Evolutionary conservation across 1,140 invertebrate genomes (phyloP).

Genomic region (Myzus persicae): DNA sequence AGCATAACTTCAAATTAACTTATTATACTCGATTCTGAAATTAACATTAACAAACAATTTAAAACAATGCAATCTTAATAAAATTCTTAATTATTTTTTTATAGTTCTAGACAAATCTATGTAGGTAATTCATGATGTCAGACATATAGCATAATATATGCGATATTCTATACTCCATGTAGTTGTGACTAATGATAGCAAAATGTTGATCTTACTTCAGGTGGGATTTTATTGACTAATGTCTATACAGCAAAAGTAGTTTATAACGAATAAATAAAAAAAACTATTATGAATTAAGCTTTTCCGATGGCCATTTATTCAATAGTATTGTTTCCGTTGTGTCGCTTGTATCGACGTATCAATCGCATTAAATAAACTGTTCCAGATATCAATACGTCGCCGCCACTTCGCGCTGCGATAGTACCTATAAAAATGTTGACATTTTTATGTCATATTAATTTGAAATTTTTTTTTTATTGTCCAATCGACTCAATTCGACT

Average conservation of each 20-base stretch:
- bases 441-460: background rate
- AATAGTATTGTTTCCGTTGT: background rate
- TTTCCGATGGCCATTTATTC: background rate
- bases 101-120: too few species aligned
- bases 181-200: background rate
- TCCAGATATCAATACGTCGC: background rate
- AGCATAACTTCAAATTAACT: background rate
- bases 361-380: constrained; percentile 7
- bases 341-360: background rate
- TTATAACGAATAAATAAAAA: background rate
- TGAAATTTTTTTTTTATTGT: background rate
- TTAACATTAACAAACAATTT: too few species aligned
- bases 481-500: background rate
- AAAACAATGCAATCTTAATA: too few species aligned
- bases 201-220: background rate
- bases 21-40: background rate
- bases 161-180: background rate
- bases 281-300: background rate
- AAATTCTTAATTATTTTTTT: too few species aligned
- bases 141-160: background rate
- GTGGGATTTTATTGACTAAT: background rate
- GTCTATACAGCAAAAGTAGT: too few species aligned
- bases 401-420: too few species aligned
- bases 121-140: background rate
- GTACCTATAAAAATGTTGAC: too few species aligned